A percentile compares a stretch with the other conserved stretches of the same genome.
Evolutionary conservation across 2,888 invertebrate genomes (phyloP).

Genomic region (Melinaea marsaeus): DNA sequence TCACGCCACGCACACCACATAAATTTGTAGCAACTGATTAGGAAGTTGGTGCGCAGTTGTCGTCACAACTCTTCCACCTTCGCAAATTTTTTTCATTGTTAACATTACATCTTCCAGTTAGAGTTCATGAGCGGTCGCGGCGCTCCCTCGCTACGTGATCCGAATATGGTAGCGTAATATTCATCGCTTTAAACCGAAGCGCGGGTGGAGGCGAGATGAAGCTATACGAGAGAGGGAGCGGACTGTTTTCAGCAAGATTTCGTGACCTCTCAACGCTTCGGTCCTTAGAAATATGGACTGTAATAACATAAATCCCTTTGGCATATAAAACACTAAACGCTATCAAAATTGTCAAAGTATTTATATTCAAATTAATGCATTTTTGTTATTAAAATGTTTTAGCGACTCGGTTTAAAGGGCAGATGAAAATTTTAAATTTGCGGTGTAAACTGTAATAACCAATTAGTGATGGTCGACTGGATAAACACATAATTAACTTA

Average conservation of each 20-base stretch:
- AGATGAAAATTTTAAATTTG: constrained; percentile 31
- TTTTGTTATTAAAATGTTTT: constrained; percentile 20
- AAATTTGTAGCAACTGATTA: constrained; percentile 76
- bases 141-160: constrained; percentile 64
- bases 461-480: constrained; percentile 30
- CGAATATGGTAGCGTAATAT: constrained; percentile 71
- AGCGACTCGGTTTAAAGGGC: constrained; percentile 19
- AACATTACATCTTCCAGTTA: constrained; percentile 65
- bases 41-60: constrained; percentile 69
- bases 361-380: constrained; percentile 11
- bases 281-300: constrained; percentile 77
- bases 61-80: constrained; percentile 73
- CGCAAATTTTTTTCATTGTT: constrained; percentile 69
- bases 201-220: constrained; percentile 53
- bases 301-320: constrained; percentile 78
- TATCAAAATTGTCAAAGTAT: constrained; percentile 62
- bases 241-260: constrained; percentile 63
- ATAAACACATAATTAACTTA: constrained; percentile 31
- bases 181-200: constrained; percentile 70
- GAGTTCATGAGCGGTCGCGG: constrained; percentile 72
- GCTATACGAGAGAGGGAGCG: constrained; percentile 48
- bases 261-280: constrained; percentile 77
- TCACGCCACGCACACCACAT: constrained; percentile 72
- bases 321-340: constrained; percentile 79
- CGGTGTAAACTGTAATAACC: constrained; percentile 33